Percentiles rank a stretch among this genome's conserved stretches.
phyloP scores from a whole-genome alignment of 2,797 vertebrate genomes.

The Thaleichthys pacificus region DNA sequence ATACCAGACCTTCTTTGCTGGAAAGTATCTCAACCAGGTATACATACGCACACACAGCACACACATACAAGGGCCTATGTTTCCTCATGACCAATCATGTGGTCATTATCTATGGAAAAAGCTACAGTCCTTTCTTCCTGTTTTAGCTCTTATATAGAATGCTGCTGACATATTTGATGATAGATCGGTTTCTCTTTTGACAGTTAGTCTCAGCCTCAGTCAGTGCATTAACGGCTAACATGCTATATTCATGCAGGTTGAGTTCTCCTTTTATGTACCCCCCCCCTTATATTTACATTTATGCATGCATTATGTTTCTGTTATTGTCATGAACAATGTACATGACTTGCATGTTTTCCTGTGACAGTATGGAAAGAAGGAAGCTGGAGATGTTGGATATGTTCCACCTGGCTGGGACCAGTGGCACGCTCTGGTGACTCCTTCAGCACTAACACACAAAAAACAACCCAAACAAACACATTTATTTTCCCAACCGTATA shows the following conservation, averaged over 20 bases:
- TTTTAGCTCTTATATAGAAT: background rate
- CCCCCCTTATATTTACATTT: background rate
- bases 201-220: too few relatives aligned
- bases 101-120: background rate
- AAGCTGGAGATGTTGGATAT: slow-evolving; percentile 59
- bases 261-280: too few relatives aligned
- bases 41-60: slow-evolving; percentile 4
- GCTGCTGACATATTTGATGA: background rate
- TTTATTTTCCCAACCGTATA: background rate
- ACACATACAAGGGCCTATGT: background rate
- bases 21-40: slow-evolving; percentile 83
- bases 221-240: too few relatives aligned
- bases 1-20: slow-evolving; percentile 81
- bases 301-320: background rate
- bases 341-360: background rate
- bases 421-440: slow-evolving; percentile 76
- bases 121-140: background rate
- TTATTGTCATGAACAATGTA: background rate
- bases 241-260: too few relatives aligned
- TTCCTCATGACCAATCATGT: background rate
- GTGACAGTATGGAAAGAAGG: slow-evolving; percentile 73
- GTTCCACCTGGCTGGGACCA: slow-evolving; percentile 80
- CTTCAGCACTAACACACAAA: background rate
- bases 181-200: background rate
- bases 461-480: too few relatives aligned